Base-by-base conservation (phyloP, 2,797 vertebrate species). In the Hafferia zeledoni region DNA sequence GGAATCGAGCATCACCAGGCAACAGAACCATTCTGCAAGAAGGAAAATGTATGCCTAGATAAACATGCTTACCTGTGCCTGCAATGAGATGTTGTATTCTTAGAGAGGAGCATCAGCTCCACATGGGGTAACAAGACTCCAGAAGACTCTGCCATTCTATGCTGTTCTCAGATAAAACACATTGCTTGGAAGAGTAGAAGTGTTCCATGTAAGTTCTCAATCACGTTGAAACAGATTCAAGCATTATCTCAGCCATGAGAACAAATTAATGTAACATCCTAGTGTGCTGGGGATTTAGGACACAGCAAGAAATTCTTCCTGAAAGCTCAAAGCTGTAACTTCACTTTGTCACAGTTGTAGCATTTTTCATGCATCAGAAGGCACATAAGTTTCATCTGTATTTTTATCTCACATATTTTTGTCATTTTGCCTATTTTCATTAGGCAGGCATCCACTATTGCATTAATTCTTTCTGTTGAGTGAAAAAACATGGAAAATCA, bases 281-380 rank as follows among this genome's bases (percentile, higher is more conserved):
- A 46, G 23, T 18, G 28, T 5, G 2, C 11, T 31, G n/a, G 16
- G 13, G 44, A 86, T 61, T 76, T 61, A 71, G 65, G 13, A 81
- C 31, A 75, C 7, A 55, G 59, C 10, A 80, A 76, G 37, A 89
- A 69, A n/a, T 65, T 74, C 57, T 59, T 17, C n/a, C 25, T 41
- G 28, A 86, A 94, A 83, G 10, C n/a, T 78, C 41, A 13, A 80
- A 78, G 31, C 17, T 86, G 43, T 23, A 81, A 70, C n/a, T 81
- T 19, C 8, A 67, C 15, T 64, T 77, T 18, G 22, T 10, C 31
- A 71, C 18, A 77, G 39, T 17, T 18, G 57, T 1, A 57, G 28
- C 0, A 0, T 8, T 28, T 80, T 86, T 41, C 23, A 17, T 5
- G 2, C 39, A 79, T 52, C 14, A 57, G 10, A 41, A 47, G 2